phyloP scores from a whole-genome alignment of 2,888 invertebrate species.

The Arge pagana region DNA sequence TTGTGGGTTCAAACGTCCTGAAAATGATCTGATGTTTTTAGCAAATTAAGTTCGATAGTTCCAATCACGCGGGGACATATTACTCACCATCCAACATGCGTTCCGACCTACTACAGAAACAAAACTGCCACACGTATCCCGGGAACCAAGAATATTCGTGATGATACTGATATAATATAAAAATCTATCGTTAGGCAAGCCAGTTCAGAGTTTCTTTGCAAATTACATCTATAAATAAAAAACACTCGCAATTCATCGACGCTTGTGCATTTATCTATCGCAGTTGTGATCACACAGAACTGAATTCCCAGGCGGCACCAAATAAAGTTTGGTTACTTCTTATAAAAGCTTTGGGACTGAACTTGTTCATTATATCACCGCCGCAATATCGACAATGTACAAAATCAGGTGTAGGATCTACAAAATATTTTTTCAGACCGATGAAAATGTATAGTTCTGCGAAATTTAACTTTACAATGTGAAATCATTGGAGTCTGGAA shows the following conservation, averaged over 20 bases:
- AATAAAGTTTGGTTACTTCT: conserved; percentile 62
- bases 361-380: conserved; percentile 61
- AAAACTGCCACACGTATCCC: conserved; percentile 68
- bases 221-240: not conserved
- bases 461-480: too few species aligned
- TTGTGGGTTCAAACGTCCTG: conserved; percentile 63
- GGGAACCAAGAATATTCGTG: conserved; percentile 68
- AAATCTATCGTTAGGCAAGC: conserved; percentile 9
- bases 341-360: conserved; percentile 61
- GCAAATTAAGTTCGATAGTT: not conserved
- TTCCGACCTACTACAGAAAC: conserved; percentile 65
- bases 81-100: conserved; percentile 64
- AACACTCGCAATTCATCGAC: conserved; percentile 57
- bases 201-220: not conserved
- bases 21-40: conserved; percentile 22
- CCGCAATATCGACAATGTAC: conserved; percentile 66
- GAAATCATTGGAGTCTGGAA: too few species aligned
- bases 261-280: conserved; percentile 63
- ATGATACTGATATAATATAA: conserved; percentile 58
- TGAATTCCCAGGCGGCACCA: conserved; percentile 62
- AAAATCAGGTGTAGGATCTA: conserved; percentile 58
- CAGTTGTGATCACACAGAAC: conserved; percentile 62
- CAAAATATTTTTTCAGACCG: conserved; percentile 2
- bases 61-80: not conserved
- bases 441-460: too few species aligned